Base-by-base conservation (phyloP, 2,797 vertebrate genomes). In the Oreochromis grahami region DNA sequence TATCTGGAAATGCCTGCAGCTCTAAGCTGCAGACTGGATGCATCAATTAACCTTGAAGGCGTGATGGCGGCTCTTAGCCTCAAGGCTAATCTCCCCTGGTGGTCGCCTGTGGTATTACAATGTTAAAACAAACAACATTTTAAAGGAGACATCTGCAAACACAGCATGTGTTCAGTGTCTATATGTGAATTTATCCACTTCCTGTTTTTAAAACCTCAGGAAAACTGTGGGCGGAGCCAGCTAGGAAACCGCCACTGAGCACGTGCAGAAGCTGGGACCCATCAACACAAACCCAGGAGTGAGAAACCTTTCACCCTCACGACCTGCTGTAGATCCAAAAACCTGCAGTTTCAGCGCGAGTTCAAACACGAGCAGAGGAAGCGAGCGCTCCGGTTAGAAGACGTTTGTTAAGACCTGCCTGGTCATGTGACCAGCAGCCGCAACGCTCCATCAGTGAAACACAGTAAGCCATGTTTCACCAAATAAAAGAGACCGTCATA, bases 31-130 rank as follows among this genome's bases (percentile, higher is more conserved):
- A 60, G 15, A 60, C 56, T 19, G 15, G 29, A 17, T 58, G 55
- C 26, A 32, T 58, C 9, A 58, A 58, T 58, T 58, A 17, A 10
- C 15, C 26, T 17, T 4, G 1, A 32, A 58, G 26, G 8, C 50
- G 5, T 11, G 50, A 52, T 3, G 51, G 51, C 15, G 2, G 32
- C 58, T 63, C 58, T 19, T 63, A 36, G 58, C 1, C 34, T 38
- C 1, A 2, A 38, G 7, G 5, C 5, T 6, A 41, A 45, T 6
- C 7, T 0, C 8, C 14, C 65, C 65, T 17, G 1, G 38, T 70
- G 65, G 38, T 0, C 0, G 1, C 65, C 0, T 45, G 21, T 2
- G 65, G 14, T 70, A 45, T 45, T 26, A 70, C 21, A 2, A 11
- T 11, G 26, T 43, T 10, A 14, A 0, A 70, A 17, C 32, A 3